These are phyloP conservation scores for Platorchestia sp. DNA, from an alignment of 1,140 invertebrate genomes.

Conservation along the genomic window DNA sequence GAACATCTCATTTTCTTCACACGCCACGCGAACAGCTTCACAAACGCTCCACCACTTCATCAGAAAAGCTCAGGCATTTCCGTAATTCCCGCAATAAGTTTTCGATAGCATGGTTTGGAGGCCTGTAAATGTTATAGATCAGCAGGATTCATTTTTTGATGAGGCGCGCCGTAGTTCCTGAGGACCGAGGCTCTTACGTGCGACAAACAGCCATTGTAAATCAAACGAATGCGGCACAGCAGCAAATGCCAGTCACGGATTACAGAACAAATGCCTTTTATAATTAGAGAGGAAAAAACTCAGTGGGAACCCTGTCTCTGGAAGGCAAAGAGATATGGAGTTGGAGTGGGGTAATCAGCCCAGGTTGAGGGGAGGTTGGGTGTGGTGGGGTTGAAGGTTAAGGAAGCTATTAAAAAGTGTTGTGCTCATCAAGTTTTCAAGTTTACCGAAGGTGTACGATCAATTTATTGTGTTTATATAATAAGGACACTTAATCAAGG, in stretches of 20 bases:
- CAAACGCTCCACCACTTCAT: background rate
- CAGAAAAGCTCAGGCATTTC: background rate
- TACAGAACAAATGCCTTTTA: constrained; percentile 53
- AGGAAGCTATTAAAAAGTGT: background rate
- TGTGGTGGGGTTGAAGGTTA: too few relatives aligned
- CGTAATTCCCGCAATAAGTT: background rate
- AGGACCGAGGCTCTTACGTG: background rate
- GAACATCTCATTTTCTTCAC: background rate
- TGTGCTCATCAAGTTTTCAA: background rate
- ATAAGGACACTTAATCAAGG: too few relatives aligned
- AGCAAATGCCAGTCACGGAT: constrained; percentile 51
- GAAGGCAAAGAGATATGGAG: background rate
- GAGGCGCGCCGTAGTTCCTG: background rate
- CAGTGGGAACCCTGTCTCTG: background rate
- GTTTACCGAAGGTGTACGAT: background rate
- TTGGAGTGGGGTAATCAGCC: background rate
- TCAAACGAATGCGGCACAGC: constrained; percentile 36
- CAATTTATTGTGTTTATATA: background rate
- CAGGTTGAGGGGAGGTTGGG: background rate
- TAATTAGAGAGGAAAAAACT: constrained; percentile 51
- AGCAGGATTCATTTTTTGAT: background rate
- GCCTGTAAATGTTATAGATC: background rate
- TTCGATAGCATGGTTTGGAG: background rate
- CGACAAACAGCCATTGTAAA: constrained; percentile 35
- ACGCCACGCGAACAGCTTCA: background rate